Percentiles rank a stretch among this genome's conserved stretches.
phyloP scores from a whole-genome alignment of 2,888 invertebrate genomes.

The Carabus problematicus region DNA sequence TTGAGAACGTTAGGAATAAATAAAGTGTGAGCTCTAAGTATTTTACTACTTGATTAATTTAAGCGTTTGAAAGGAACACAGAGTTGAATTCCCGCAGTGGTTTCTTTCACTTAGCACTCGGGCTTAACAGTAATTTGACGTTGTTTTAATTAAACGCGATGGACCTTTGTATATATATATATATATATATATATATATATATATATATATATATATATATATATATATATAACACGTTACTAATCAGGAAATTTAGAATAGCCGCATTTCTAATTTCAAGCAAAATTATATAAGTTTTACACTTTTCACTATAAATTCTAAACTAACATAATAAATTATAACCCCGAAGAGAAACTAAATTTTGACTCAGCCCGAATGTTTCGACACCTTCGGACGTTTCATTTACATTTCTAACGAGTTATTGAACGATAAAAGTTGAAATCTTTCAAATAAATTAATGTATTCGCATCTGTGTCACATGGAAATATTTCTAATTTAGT shows the following conservation, averaged over 20 bases:
- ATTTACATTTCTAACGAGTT: conserved; percentile 36
- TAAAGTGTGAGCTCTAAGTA: conserved; percentile 4
- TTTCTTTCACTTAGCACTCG: conserved; percentile 6
- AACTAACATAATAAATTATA: not conserved
- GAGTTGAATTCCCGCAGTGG: not conserved
- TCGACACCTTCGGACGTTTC: conserved; percentile 25
- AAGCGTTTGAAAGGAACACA: not conserved
- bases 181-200: not conserved
- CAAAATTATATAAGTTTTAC: no score
- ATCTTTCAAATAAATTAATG: conserved; percentile 34
- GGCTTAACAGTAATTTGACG: not conserved
- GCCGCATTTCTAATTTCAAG: no score
- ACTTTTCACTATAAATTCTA: no score
- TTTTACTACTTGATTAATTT: conserved; percentile 4
- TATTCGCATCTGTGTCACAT: no score
- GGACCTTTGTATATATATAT: not conserved
- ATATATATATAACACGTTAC: no score
- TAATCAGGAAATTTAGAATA: no score
- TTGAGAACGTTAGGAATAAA: conserved; percentile 12
- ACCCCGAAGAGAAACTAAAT: conserved; percentile 23
- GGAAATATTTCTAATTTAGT: no score
- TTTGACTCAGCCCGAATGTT: conserved; percentile 11
- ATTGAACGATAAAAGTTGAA: conserved; percentile 26
- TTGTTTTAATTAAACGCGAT: conserved; percentile 2
- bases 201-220: no score